Conservation (phyloP, 2,797 vertebrate species). For the Betta splendens region DNA sequence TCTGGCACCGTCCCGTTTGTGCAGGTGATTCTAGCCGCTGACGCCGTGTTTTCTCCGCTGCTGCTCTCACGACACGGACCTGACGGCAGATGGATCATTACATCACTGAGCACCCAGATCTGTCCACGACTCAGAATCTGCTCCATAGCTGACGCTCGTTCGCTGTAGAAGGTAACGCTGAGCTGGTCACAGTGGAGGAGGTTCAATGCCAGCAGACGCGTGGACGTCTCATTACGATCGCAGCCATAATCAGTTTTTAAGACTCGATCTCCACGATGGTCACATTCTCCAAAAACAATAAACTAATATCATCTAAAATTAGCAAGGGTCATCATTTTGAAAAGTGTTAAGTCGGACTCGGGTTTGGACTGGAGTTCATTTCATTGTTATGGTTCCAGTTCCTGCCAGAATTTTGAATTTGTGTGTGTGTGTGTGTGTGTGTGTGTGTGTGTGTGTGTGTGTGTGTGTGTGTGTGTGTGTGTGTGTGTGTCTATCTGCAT, state of each 20-base stretch:
- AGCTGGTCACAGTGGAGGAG: conserved; percentile 47
- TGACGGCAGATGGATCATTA: conserved; percentile 66
- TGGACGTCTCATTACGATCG: conserved; percentile 16
- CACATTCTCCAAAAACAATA: conserved; percentile 24
- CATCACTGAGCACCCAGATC: conserved; percentile 52
- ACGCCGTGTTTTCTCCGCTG: conserved; percentile 81
- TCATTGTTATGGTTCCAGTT: conserved; percentile 41
- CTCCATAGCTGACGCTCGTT: no score
- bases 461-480: no score
- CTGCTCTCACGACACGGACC: conserved; percentile 45
- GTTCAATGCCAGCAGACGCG: conserved; percentile 31
- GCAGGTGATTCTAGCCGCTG: no score
- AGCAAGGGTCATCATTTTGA: conserved; percentile 40
- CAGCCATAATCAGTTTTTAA: conserved; percentile 22
- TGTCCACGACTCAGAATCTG: no score
- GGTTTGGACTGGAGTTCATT: conserved; percentile 37
- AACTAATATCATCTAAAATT: conserved; percentile 29
- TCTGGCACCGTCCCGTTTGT: no score
- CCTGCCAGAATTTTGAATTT: conserved; percentile 17
- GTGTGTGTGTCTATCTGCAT: conserved; percentile 8
- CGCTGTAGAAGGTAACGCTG: no score
- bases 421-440: no score
- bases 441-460: no score
- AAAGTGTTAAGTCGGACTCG: conserved; percentile 31
- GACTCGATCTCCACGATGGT: conserved; percentile 19